Evolutionary conservation across 2,113 vertebrate species (phyloP).

Genomic region (Lepus americanus): DNA sequence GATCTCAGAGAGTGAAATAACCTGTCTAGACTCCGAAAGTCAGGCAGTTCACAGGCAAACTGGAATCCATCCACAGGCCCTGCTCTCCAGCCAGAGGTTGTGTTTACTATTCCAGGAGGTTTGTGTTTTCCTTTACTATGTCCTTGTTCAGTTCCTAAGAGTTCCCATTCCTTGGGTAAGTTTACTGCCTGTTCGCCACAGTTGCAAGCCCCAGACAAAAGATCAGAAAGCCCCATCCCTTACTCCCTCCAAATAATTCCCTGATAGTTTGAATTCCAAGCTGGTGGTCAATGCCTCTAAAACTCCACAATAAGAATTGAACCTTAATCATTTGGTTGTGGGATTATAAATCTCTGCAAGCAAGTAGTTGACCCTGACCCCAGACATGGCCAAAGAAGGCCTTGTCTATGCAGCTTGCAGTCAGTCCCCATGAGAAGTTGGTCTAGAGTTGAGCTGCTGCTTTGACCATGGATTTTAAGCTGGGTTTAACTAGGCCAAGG

Average conservation of each 20-base stretch:
- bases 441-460: not conserved
- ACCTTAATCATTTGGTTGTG: slow-evolving; percentile 9
- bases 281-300: slow-evolving; percentile 4
- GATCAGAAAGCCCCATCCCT: not conserved
- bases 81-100: not conserved
- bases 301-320: not conserved
- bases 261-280: slow-evolving; percentile 41
- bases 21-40: slow-evolving; percentile 63
- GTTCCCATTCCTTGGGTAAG: not conserved
- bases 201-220: slow-evolving; percentile 7
- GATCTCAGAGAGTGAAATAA: slow-evolving; percentile 23
- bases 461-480: slow-evolving; percentile 34
- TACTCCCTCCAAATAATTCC: not conserved
- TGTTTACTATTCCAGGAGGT: not conserved
- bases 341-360: slow-evolving; percentile 16
- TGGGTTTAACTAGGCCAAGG: slow-evolving; percentile 37
- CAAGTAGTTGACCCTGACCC: slow-evolving; percentile 36
- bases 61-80: not conserved
- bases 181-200: not conserved
- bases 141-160: slow-evolving; percentile 18
- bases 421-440: not conserved
- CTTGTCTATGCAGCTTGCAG: not conserved
- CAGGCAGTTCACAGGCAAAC: not conserved
- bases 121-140: slow-evolving; percentile 37
- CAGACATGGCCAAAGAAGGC: slow-evolving; percentile 40